Evolutionary conservation across 2,113 vertebrate species (phyloP).

Genomic region (Hippocampus abdominalis): DNA sequence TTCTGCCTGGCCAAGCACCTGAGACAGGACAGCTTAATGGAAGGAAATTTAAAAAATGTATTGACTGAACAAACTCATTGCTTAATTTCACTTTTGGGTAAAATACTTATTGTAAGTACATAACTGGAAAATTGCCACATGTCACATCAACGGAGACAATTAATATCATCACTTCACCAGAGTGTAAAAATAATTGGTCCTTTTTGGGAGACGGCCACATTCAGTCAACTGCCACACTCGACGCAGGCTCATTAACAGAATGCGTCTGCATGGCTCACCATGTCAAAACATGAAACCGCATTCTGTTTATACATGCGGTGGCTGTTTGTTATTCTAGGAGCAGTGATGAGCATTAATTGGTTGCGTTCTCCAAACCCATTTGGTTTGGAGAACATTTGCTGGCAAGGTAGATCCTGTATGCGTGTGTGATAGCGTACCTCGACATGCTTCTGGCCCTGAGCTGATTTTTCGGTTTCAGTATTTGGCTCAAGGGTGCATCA

Average conservation of each 20-base stretch:
- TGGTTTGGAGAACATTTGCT: background rate
- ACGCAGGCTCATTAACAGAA: slow-evolving; percentile 26
- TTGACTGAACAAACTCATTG: too few species aligned
- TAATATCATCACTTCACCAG: slow-evolving; percentile 29
- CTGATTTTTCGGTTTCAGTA: too few species aligned
- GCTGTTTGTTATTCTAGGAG: slow-evolving; percentile 18
- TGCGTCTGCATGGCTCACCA: background rate
- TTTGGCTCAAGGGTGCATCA: too few species aligned
- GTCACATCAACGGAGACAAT: slow-evolving; percentile 8
- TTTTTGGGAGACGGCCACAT: slow-evolving; percentile 25
- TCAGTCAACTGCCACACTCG: slow-evolving; percentile 27
- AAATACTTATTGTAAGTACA: too few species aligned
- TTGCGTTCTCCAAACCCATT: background rate
- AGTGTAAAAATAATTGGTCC: slow-evolving; percentile 38
- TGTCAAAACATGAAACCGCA: slow-evolving; percentile 14
- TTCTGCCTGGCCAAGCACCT: too few species aligned
- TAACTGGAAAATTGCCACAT: background rate
- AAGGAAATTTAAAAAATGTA: too few species aligned
- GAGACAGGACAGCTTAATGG: too few species aligned
- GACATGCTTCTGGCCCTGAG: too few species aligned
- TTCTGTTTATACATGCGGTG: slow-evolving; percentile 26
- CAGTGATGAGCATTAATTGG: background rate
- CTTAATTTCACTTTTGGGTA: too few species aligned
- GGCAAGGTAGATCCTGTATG: too few species aligned
- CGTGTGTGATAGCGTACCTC: too few species aligned